Evolutionary conservation across 2,113 vertebrate genomes (phyloP).

Genomic region (Chloebia gouldiae): DNA sequence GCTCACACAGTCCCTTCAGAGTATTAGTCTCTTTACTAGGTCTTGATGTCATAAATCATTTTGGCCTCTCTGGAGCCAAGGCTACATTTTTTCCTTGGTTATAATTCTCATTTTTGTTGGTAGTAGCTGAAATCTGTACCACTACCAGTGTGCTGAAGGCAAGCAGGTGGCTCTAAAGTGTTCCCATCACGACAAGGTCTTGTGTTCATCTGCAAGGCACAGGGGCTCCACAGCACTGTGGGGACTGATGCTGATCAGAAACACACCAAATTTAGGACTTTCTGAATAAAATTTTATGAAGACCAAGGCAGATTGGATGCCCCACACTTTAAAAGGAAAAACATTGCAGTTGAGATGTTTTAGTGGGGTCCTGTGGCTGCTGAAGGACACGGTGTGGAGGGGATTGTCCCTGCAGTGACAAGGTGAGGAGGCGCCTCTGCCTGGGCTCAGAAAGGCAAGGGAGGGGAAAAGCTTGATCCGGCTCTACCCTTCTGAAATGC

Average conservation of each 20-base stretch:
- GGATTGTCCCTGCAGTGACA: fast-evolving
- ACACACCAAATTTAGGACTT: not conserved
- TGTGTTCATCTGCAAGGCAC: not conserved
- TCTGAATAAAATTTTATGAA: not conserved
- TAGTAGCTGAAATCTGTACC: not conserved
- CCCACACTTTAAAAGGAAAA: not conserved
- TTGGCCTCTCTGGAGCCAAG: not conserved
- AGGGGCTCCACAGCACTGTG: fast-evolving
- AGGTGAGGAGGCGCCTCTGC: not conserved
- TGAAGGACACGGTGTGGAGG: not conserved
- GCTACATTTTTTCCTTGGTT: not conserved
- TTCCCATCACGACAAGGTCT: not conserved
- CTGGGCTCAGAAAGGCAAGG: not conserved
- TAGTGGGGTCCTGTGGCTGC: not conserved
- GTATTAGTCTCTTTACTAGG: not conserved
- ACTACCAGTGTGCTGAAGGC: fast-evolving
- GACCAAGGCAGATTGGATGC: not conserved
- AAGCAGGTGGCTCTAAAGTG: not conserved
- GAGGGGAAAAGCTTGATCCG: not conserved
- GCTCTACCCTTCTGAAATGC: not conserved
- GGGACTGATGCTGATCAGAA: not conserved
- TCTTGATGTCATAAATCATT: slow-evolving; percentile 42
- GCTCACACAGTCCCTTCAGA: not conserved
- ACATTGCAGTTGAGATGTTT: not conserved
- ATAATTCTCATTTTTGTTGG: not conserved